Conservation (phyloP, 2,113 vertebrate species). For the Nerophis lumbriciformis region DNA sequence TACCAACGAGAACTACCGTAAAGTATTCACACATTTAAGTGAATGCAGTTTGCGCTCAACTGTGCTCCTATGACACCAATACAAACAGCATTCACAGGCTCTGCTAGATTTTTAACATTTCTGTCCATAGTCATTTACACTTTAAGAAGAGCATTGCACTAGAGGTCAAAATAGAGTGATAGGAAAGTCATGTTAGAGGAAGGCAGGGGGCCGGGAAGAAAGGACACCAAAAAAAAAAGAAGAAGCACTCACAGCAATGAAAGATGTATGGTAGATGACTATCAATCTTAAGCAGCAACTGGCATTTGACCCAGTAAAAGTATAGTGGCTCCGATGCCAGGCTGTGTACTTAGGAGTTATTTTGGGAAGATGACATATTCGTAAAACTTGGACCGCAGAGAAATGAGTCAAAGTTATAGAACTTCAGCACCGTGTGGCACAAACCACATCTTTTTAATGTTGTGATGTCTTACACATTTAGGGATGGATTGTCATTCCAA, state of each 20-base stretch:
- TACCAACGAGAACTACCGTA: no score
- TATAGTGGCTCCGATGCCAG: constrained; percentile 22
- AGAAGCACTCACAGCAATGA: constrained; percentile 33
- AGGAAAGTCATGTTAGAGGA: constrained; percentile 9
- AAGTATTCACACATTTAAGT: no score
- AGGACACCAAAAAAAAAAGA: not conserved
- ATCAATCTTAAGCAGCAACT: constrained; percentile 32
- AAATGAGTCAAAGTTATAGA: no score
- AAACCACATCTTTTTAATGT: not conserved
- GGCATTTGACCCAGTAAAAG: constrained; percentile 32
- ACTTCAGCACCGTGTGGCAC: not conserved
- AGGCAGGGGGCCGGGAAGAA: not conserved
- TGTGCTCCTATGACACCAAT: constrained; percentile 38
- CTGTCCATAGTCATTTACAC: constrained; percentile 19
- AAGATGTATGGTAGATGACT: constrained; percentile 47
- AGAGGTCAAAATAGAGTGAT: constrained; percentile 42
- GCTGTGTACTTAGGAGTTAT: constrained; percentile 23
- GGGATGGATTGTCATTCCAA: no score
- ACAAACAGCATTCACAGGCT: constrained; percentile 26
- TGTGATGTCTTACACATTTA: no score
- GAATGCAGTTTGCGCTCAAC: constrained; percentile 6
- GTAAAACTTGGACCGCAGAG: no score
- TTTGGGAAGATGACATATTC: constrained; percentile 11
- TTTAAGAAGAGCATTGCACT: constrained; percentile 33
- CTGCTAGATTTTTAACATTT: constrained; percentile 65